Percentiles rank a stretch among this genome's conserved stretches.
Evolutionary conservation across 2,797 vertebrate genomes (phyloP).

Genomic region (Poliocrania exsul): DNA sequence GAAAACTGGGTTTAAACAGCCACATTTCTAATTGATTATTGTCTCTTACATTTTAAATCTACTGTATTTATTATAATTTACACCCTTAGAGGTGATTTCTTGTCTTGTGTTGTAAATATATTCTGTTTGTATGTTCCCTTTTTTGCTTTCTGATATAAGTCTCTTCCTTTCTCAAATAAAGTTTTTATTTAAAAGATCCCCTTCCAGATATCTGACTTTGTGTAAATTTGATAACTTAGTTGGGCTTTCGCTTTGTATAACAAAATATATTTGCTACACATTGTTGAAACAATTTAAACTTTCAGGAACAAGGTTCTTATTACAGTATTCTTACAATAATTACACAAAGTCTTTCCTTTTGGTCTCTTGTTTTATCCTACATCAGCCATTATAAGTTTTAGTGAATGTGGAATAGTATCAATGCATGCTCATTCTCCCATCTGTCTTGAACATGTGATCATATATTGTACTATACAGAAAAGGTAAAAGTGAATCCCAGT

Average conservation of each 20-base stretch:
- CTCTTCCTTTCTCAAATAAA: constrained; percentile 93
- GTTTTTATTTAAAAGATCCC: constrained; percentile 85
- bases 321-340: constrained; percentile 65
- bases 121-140: constrained; percentile 90
- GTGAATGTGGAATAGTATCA: constrained; percentile 31
- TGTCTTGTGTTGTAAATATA: constrained; percentile 93
- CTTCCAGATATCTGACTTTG: constrained; percentile 83
- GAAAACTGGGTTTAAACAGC: constrained; percentile 77
- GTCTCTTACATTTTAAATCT: constrained; percentile 85
- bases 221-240: constrained; percentile 78
- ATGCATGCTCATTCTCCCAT: constrained; percentile 68
- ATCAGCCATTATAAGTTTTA: constrained; percentile 54
- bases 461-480: constrained; percentile 18
- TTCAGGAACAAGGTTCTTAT: constrained; percentile 60
- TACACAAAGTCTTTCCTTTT: constrained; percentile 70
- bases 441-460: constrained; percentile 53
- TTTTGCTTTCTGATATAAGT: constrained; percentile 94
- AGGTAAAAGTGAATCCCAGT: neutral
- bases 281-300: constrained; percentile 64
- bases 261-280: constrained; percentile 53
- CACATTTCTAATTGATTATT: constrained; percentile 76
- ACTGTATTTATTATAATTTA: constrained; percentile 90
- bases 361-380: constrained; percentile 57
- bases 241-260: constrained; percentile 64
- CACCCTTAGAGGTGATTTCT: constrained; percentile 81